Percentiles rank a stretch among this genome's conserved stretches.
These are phyloP conservation scores for Achroia grisella DNA, from an alignment of 1,140 invertebrate genomes.

Conservation along the genomic window DNA sequence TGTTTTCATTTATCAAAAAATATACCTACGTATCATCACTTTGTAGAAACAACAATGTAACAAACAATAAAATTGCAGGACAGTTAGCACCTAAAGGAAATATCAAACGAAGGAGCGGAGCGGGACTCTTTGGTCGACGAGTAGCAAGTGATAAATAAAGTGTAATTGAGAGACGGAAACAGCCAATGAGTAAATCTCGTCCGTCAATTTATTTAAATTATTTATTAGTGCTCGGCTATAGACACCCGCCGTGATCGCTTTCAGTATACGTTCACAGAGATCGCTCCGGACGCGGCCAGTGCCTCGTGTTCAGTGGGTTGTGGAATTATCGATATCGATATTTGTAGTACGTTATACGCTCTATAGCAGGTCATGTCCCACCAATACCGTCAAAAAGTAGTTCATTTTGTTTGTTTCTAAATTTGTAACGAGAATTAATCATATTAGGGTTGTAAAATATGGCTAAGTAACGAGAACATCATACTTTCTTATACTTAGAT, in stretches of 20 bases:
- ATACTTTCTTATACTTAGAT: no score
- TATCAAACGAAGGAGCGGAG: conserved; percentile 11
- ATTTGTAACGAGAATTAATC: no score
- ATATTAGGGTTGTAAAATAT: no score
- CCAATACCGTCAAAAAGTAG: no score
- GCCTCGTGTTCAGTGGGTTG: conserved; percentile 8
- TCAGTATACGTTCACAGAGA: conserved; percentile 54
- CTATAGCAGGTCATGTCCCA: neutral
- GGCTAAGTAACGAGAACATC: no score
- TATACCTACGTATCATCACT: no score
- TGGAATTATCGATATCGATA: conserved; percentile 46
- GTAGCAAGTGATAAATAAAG: conserved; percentile 72
- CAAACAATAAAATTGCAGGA: no score
- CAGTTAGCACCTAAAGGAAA: conserved; percentile 3
- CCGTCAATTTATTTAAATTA: conserved; percentile 74
- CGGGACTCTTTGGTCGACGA: conserved; percentile 39
- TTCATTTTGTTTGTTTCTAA: no score
- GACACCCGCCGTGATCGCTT: conserved; percentile 66
- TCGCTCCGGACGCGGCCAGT: conserved; percentile 48
- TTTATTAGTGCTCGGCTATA: conserved; percentile 71
- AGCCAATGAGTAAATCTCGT: conserved; percentile 73
- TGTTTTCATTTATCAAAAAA: no score
- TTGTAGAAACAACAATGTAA: no score
- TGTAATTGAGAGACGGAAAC: conserved; percentile 71
- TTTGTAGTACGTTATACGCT: neutral